phyloP scores from a whole-genome alignment of 1,140 invertebrate genomes.

The Camponotus floridanus region DNA sequence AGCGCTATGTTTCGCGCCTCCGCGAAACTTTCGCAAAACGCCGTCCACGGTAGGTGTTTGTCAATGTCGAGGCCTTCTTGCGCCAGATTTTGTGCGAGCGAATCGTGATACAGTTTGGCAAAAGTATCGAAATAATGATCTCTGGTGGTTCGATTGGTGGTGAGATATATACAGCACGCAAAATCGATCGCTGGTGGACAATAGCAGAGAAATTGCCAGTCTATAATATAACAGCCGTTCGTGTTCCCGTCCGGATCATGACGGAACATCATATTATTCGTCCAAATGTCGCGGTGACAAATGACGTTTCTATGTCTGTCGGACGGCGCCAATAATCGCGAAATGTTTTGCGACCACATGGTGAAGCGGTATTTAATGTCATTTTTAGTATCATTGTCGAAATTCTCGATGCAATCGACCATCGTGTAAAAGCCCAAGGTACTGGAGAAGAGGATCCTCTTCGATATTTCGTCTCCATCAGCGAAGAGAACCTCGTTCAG shows the following conservation, averaged over 20 bases:
- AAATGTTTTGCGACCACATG: constrained; percentile 29
- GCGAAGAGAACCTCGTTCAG: constrained; percentile 79
- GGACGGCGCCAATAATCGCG: constrained; percentile 83
- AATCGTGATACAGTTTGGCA: constrained; percentile 61
- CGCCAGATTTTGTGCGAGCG: constrained; percentile 31
- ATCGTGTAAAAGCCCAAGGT: constrained; percentile 19
- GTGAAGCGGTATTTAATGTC: constrained; percentile 54
- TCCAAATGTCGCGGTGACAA: constrained; percentile 88
- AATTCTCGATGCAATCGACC: constrained; percentile 48
- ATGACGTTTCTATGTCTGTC: constrained; percentile 85
- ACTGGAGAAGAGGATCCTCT: not conserved
- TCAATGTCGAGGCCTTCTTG: constrained; percentile 60
- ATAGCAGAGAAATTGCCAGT: constrained; percentile 87
- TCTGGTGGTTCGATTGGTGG: constrained; percentile 53
- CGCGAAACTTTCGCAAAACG: constrained; percentile 60
- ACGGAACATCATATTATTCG: constrained; percentile 88
- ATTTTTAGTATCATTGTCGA: constrained; percentile 17
- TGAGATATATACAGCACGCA: constrained; percentile 58
- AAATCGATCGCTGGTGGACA: constrained; percentile 87
- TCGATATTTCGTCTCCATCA: not conserved
- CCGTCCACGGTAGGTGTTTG: constrained; percentile 38
- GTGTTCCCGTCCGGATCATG: constrained; percentile 78
- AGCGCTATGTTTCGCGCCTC: not conserved
- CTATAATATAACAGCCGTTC: constrained; percentile 85
- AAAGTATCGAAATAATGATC: constrained; percentile 41